Conservation (phyloP, 1,140 invertebrate genomes). For the Apolygus lucorum region DNA sequence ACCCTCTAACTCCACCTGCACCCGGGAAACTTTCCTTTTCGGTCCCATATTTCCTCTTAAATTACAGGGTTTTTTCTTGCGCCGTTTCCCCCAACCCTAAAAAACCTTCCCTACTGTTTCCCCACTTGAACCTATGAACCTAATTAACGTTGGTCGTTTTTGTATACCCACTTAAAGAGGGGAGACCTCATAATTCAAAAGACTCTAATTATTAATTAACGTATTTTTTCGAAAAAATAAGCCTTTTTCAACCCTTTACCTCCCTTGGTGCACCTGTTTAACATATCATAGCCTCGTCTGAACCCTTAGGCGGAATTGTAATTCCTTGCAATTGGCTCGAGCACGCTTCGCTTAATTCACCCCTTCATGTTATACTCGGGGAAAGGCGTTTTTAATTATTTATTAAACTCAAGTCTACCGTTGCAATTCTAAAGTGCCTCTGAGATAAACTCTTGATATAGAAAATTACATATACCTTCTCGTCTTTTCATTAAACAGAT, state of each 20-base stretch:
- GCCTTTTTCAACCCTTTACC: not conserved
- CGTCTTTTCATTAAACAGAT: not conserved
- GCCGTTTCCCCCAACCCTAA: not conserved
- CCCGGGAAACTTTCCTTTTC: not conserved
- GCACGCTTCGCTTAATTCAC: not conserved
- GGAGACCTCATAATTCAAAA: not conserved
- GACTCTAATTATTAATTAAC: slow-evolving; percentile 8
- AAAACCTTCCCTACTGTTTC: slow-evolving; percentile 1
- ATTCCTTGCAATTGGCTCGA: not conserved
- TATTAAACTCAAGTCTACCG: not conserved
- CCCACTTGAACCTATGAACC: not conserved
- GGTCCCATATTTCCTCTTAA: slow-evolving; percentile 7
- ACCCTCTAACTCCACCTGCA: not conserved
- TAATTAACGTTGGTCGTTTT: not conserved
- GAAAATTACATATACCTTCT: not conserved
- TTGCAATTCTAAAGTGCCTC: not conserved
- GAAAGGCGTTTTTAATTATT: not conserved
- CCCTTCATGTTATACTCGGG: not conserved
- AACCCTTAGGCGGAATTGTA: not conserved
- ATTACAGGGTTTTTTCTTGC: not conserved
- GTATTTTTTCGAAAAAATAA: not conserved
- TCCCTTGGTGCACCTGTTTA: not conserved
- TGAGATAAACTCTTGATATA: not conserved
- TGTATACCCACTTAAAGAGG: slow-evolving; percentile 1
- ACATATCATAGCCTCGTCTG: not conserved